These are phyloP conservation scores for Champsocephalus esox DNA, from an alignment of 2,797 vertebrate species.

Conservation along the genomic window DNA sequence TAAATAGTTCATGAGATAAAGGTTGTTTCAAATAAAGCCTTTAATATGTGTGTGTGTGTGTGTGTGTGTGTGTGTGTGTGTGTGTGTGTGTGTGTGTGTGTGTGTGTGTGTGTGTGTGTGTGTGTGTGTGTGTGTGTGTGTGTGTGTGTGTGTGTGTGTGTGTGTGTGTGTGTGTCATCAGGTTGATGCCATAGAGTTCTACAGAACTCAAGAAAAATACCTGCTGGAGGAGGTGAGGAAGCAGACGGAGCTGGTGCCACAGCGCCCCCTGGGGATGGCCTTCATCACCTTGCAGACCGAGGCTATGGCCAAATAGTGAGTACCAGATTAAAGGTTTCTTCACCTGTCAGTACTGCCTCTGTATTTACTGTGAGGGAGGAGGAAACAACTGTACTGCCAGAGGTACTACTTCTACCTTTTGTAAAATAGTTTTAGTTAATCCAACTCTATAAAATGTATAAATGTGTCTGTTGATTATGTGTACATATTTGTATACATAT, in stretches of 20 bases:
- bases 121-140: no score
- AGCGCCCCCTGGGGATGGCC: slow-evolving; percentile 90
- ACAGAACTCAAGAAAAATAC: slow-evolving; percentile 79
- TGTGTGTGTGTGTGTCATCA: slow-evolving; percentile 59
- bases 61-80: no score
- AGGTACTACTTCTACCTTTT: not conserved
- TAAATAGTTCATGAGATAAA: not conserved
- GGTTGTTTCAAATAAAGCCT: no score
- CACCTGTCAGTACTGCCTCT: not conserved
- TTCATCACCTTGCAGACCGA: slow-evolving; percentile 93
- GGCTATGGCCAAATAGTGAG: slow-evolving; percentile 93
- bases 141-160: no score
- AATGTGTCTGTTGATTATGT: no score
- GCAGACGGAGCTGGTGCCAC: slow-evolving; percentile 78
- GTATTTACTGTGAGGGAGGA: no score
- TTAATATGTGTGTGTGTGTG: not conserved
- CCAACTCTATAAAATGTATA: not conserved
- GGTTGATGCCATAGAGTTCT: slow-evolving; percentile 94
- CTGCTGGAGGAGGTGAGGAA: slow-evolving; percentile 81
- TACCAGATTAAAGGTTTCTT: slow-evolving; percentile 35
- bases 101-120: slow-evolving; percentile 5
- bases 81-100: no score
- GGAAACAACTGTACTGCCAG: no score
- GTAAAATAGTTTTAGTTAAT: not conserved
- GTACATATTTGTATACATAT: no score